These are phyloP conservation scores for Drepanosiphum platanoidis DNA, from an alignment of 2,888 invertebrate species.

Conservation along the genomic window DNA sequence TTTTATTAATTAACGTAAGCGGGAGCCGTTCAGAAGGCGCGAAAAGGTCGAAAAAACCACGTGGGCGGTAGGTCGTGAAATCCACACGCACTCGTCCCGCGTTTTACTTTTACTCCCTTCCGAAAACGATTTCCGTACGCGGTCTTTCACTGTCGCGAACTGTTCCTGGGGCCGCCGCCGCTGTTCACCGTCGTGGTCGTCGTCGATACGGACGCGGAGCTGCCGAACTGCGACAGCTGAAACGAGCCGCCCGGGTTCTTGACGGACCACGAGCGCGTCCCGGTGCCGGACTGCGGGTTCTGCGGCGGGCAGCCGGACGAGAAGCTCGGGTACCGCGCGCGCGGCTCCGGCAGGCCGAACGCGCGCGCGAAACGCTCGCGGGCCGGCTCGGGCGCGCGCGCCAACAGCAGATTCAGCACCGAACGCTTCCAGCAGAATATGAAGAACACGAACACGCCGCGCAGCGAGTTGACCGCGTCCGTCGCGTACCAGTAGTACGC, in stretches of 20 bases:
- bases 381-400: slow-evolving; percentile 1
- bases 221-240: slow-evolving; percentile 60
- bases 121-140: too few relatives aligned
- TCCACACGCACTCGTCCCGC: too few relatives aligned
- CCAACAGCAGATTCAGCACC: slow-evolving; percentile 36
- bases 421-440: slow-evolving; percentile 66
- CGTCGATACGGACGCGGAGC: background rate
- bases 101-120: too few relatives aligned
- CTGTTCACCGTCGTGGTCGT: background rate
- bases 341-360: slow-evolving; percentile 20
- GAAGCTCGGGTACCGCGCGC: slow-evolving; percentile 54
- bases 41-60: too few relatives aligned
- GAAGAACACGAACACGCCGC: slow-evolving; percentile 66
- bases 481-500: slow-evolving; percentile 65
- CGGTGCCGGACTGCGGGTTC: background rate
- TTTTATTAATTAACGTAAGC: too few relatives aligned
- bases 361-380: slow-evolving; percentile 24
- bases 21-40: too few relatives aligned
- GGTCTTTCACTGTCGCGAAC: too few relatives aligned
- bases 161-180: too few relatives aligned
- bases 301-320: slow-evolving; percentile 24
- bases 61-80: too few relatives aligned
- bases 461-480: slow-evolving; percentile 66
- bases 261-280: slow-evolving; percentile 15
- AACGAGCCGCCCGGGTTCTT: slow-evolving; percentile 55